Base-by-base conservation (phyloP, 2,113 vertebrate species). In the Brienomyrus longianalis region DNA sequence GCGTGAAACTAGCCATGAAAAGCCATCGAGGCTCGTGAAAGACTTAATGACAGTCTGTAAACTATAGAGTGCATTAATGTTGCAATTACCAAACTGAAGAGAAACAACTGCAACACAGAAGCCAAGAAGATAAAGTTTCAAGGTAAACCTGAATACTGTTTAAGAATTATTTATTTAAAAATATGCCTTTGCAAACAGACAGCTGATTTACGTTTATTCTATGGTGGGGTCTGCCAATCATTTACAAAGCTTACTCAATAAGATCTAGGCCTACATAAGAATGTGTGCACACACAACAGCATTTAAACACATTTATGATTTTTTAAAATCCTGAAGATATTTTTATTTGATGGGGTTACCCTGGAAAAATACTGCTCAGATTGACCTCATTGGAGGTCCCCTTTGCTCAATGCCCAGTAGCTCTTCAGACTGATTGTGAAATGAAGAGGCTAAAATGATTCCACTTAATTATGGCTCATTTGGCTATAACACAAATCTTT, bases 401-500 rank as follows among this genome's bases (percentile, higher is more conserved):
- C 90, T 83, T 91, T 90, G 91, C 92, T 70, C 91, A 59, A 59
- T 87, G 27, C 86, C 92, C 90, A 90, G 91, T 88, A 90, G 91
- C 91, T 91, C 91, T 93, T 93, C 88, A 91, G 83, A 83, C 51
- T 93, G 92, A 93, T 92, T 93, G 90, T 87, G 86, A 92, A 91
- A 92, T 86, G 90, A 92, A 92, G 91, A 88, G 91, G 88, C 88
- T 88, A 89, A 91, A 93, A 92, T 88, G 62, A 90, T 91, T 91
- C 89, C 89, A 91, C 92, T 90, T 92, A 94, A 93, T 92, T 93
- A 91, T 90, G 70, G 88, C 83, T 91, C 87, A 89, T 91, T 93
- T 93, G 92, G 92, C 91, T 87, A 90, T 56, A 90, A 90, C 91
- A 93, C 91, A 91, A 92, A 91, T 93, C 90, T 93, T 93, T 92